Conservation (phyloP, 2,113 vertebrate species). For the Arizona elegans region DNA sequence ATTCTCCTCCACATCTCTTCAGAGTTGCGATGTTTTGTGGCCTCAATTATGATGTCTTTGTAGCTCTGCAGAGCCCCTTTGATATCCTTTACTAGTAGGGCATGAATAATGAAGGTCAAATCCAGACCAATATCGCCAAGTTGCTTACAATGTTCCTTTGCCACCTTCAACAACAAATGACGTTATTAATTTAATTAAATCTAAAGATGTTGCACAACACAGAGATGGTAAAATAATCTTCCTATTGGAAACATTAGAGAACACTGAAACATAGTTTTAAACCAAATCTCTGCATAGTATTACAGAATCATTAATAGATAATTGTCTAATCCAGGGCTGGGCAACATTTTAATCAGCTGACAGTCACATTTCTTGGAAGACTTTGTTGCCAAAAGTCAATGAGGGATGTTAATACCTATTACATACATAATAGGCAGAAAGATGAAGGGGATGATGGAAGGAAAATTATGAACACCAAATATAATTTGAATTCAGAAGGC, state of each 20-base stretch:
- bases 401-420: neutral
- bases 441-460: neutral
- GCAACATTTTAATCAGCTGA: neutral
- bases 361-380: neutral
- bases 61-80: constrained; percentile 88
- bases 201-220: neutral
- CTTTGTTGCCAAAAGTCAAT: neutral
- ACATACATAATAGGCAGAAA: neutral
- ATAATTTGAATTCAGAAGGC: neutral
- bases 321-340: neutral
- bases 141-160: constrained; percentile 93
- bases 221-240: neutral
- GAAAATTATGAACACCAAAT: neutral
- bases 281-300: neutral
- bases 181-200: neutral
- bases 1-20: constrained; percentile 98
- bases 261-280: neutral
- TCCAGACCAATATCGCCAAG: constrained; percentile 93
- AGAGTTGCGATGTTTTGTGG: constrained; percentile 96
- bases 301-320: neutral
- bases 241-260: neutral
- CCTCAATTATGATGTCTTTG: constrained; percentile 97
- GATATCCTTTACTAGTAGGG: constrained; percentile 91
- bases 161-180: constrained; percentile 75
- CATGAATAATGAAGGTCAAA: constrained; percentile 92